Percentiles rank a stretch among this genome's conserved stretches.
Conservation (phyloP, 2,113 vertebrate genomes). For the Trogon melanurus region DNA sequence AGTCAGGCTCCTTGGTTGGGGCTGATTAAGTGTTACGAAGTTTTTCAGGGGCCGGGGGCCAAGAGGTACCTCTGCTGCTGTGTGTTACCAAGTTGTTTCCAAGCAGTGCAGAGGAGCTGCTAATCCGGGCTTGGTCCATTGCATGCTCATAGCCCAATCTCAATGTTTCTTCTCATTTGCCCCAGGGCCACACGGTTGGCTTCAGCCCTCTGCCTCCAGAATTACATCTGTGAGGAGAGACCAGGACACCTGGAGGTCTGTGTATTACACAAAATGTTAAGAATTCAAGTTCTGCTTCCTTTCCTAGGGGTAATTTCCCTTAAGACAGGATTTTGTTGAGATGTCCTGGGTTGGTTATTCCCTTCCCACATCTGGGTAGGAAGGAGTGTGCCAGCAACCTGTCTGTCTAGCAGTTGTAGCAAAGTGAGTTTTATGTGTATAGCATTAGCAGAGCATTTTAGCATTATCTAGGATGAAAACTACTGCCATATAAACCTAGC, state of each 20-base stretch:
- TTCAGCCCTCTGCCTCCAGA: neutral
- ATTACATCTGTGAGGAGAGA: neutral
- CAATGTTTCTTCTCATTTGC: neutral
- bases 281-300: constrained; percentile 7
- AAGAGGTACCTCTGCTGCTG: neutral
- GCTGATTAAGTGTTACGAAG: neutral
- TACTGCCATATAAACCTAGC: constrained; percentile 27
- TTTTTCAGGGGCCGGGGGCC: accelerated
- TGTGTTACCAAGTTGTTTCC: neutral
- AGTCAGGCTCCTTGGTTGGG: neutral
- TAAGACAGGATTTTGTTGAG: constrained; percentile 6
- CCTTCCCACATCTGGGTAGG: constrained; percentile 10
- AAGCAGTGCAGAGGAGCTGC: neutral
- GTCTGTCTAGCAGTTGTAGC: constrained; percentile 18
- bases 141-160: neutral
- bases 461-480: constrained; percentile 46
- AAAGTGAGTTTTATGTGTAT: constrained; percentile 33
- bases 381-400: constrained; percentile 20
- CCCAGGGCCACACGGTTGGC: neutral
- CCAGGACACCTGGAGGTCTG: neutral
- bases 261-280: neutral
- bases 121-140: too few relatives aligned
- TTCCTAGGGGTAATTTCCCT: constrained; percentile 17
- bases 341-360: neutral
- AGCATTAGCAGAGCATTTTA: constrained; percentile 53